Evolutionary conservation across 2,113 vertebrate species (phyloP).

Genomic region (Lophura nycthemera): DNA sequence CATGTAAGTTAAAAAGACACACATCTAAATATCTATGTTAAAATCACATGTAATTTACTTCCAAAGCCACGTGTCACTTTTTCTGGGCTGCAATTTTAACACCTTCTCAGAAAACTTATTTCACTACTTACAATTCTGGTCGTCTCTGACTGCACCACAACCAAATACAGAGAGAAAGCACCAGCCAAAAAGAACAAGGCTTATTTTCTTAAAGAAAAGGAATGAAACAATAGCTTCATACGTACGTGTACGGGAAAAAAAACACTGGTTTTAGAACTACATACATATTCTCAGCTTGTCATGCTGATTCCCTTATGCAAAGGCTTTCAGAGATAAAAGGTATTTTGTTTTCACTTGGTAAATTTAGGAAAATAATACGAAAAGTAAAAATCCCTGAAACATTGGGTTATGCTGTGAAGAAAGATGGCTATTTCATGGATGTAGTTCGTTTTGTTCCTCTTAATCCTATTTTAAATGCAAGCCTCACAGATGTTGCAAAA

Average conservation of each 20-base stretch:
- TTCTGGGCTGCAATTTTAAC: neutral
- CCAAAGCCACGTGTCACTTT: neutral
- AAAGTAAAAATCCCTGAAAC: neutral
- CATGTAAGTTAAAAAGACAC: neutral
- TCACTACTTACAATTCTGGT: conserved; percentile 15
- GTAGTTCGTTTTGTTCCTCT: neutral
- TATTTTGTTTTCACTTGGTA: neutral
- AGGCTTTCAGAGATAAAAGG: neutral
- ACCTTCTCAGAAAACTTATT: neutral
- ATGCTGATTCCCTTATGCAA: neutral
- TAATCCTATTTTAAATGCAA: neutral
- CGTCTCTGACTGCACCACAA: conserved; percentile 7
- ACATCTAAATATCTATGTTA: neutral
- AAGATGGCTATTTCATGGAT: neutral
- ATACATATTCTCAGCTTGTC: neutral
- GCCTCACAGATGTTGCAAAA: neutral
- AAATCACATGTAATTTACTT: neutral
- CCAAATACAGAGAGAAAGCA: neutral
- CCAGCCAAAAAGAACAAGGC: neutral
- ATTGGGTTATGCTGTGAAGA: neutral
- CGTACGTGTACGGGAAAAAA: neutral
- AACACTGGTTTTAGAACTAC: neutral
- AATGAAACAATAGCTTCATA: neutral
- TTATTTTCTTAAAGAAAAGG: neutral
- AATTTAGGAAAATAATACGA: neutral